These are phyloP conservation scores for Microctenopoma steveboyesi DNA, from an alignment of 2,797 vertebrate species.

Conservation along the genomic window DNA sequence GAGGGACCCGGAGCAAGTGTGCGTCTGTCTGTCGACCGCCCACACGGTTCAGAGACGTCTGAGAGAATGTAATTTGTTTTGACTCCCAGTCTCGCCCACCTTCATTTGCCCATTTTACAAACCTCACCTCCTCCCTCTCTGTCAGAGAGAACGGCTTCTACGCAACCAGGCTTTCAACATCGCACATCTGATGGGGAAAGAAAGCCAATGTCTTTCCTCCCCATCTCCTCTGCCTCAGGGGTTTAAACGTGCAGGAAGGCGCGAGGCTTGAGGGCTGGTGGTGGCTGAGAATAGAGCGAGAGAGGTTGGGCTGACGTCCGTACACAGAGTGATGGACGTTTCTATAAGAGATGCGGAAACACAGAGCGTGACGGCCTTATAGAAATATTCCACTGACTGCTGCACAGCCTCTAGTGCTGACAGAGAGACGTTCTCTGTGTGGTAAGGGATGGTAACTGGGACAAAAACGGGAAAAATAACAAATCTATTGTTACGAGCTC, in stretches of 20 bases:
- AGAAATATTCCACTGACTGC: slow-evolving; percentile 53
- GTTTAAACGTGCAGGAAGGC: slow-evolving; percentile 3
- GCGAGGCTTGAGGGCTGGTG: background rate
- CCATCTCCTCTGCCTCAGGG: background rate
- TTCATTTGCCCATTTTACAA: slow-evolving; percentile 11
- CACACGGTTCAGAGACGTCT: slow-evolving; percentile 27
- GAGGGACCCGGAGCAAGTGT: slow-evolving; percentile 6
- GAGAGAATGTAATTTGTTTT: slow-evolving; percentile 51
- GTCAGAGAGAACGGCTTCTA: slow-evolving; percentile 59
- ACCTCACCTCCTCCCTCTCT: background rate
- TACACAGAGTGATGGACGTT: slow-evolving; percentile 64
- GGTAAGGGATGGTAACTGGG: slow-evolving; percentile 19
- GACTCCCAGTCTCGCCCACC: slow-evolving; percentile 50
- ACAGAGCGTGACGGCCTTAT: slow-evolving; percentile 70
- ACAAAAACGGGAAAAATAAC: slow-evolving; percentile 29
- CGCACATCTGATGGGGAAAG: slow-evolving; percentile 42
- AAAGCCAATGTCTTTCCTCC: slow-evolving; percentile 10
- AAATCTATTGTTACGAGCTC: slow-evolving; percentile 31
- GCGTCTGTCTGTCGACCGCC: slow-evolving; percentile 20
- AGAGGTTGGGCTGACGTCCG: slow-evolving; percentile 51
- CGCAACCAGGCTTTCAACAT: slow-evolving; percentile 58
- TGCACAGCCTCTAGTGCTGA: slow-evolving; percentile 32
- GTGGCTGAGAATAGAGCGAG: background rate
- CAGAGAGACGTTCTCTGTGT: slow-evolving; percentile 5
- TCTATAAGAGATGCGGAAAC: slow-evolving; percentile 66